Evolutionary conservation across 2,888 invertebrate genomes (phyloP), one percentile per base, ranked within the genome.

Genomic region (Merodon equestris): DNA sequence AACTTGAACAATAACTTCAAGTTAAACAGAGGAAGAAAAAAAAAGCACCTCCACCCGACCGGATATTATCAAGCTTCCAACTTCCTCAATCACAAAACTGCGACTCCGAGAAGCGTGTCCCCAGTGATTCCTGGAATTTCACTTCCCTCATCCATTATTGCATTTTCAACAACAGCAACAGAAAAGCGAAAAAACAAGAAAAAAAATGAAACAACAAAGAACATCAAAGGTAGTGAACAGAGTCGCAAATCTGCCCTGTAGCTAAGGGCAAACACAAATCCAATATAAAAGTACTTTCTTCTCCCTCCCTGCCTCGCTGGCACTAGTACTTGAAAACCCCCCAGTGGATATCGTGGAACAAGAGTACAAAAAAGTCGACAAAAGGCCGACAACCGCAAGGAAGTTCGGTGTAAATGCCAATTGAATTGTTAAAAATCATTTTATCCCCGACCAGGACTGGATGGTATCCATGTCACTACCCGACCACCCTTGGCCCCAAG

Each of bases 171-270:
- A 56, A 15, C 12, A 54, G 19, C 15, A 15, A 44, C 12, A 56
- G 42, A 12, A 15, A 57, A 51, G 10, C 9, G 56, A 15, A 45
- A 48, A 50, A 38, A 15, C 18, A n/a, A 15, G n/a, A n/a, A 7
- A 60, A 13, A 44, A 47, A 56, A 38, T 15, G 14, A 44, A 36
- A n/a, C 36, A 63, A 53, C 64, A 64, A 68, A 68, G 57, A 14
- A 74, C 79, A 79, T 79, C 79, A 79, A 79, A 79, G 79, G 58
- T 63, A 76, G 34, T 51, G 45, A 72, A 9, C 53, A 53, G 15
- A 19, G 13, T 13, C 34, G 13, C 58, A 50, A 74, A 70, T 79
- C 73, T 54, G 63, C 79, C 79, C 68, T 56, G 79, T 68, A 47
- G 44, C 54, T 60, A 44, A 67, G 63, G 57, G 57, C 57, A 53